Evolutionary conservation across 2,888 invertebrate genomes (phyloP).

Genomic region (Aleiodes leptofemur): DNA sequence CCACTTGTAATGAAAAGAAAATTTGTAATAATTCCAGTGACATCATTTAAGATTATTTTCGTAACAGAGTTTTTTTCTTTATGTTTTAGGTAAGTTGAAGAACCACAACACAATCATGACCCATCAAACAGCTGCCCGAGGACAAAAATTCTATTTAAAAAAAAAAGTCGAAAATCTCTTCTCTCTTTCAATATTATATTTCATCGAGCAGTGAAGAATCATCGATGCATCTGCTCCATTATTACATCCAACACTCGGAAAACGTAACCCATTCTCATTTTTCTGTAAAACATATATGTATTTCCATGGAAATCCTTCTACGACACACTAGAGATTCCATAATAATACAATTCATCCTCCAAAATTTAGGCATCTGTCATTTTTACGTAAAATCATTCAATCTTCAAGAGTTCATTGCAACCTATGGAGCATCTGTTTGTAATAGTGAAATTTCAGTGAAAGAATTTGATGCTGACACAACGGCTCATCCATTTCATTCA

Average conservation of each 20-base stretch:
- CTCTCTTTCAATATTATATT: constrained; percentile 26
- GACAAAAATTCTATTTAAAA: neutral
- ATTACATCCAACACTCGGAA: neutral
- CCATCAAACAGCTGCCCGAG: constrained; percentile 24
- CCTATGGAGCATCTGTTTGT: neutral
- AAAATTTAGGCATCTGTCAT: constrained; percentile 22
- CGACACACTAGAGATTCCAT: constrained; percentile 23
- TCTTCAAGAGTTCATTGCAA: constrained; percentile 13
- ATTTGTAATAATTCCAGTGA: neutral
- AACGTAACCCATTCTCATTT: constrained; percentile 30
- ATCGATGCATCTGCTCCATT: constrained; percentile 33
- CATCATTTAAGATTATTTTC: neutral
- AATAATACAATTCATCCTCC: neutral
- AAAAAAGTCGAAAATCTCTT: neutral
- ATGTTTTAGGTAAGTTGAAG: constrained; percentile 47
- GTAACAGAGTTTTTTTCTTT: constrained; percentile 6
- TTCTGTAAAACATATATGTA: constrained; percentile 7
- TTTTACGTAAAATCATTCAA: constrained; percentile 29
- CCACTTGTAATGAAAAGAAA: too few species aligned
- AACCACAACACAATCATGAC: neutral
- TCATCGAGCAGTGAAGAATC: constrained; percentile 2
- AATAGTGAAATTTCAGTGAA: neutral
- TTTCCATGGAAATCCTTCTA: constrained; percentile 22
- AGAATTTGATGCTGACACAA: neutral
- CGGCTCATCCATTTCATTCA: constrained; percentile 4